Conservation (phyloP, 30 jellyfish, hydroid and myxozoan species). For the Cassiopea xamachana region DNA sequence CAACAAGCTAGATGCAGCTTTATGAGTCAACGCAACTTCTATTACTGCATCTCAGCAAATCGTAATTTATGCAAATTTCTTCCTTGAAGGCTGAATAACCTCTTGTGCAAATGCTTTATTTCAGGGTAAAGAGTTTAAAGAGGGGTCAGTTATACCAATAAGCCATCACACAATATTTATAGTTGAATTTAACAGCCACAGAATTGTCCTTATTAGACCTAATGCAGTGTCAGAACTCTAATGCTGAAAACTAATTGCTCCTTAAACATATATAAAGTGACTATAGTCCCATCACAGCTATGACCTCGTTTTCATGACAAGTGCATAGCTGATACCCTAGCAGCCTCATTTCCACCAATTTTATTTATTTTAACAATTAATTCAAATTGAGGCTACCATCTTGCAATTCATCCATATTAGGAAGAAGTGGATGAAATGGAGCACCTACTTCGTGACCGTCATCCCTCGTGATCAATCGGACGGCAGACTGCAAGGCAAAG, state of each 20-base stretch:
- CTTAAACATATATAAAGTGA: not conserved
- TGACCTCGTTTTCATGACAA: conserved; percentile 78
- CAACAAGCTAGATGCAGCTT: too few relatives aligned
- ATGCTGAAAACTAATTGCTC: not conserved
- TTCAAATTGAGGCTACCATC: conserved; percentile 62
- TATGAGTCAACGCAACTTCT: too few relatives aligned
- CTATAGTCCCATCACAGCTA: not conserved
- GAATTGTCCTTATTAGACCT: too few relatives aligned
- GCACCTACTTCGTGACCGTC: conserved; percentile 83
- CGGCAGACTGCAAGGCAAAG: conserved; percentile 73
- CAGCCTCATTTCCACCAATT: not conserved
- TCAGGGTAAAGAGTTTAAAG: too few relatives aligned
- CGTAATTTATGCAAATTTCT: too few relatives aligned
- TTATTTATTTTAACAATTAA: conserved; percentile 1
- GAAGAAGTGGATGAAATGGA: conserved; percentile 94
- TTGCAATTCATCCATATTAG: conserved; percentile 76
- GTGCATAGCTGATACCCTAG: conserved; percentile 23
- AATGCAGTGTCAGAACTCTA: too few relatives aligned
- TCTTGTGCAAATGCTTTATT: too few relatives aligned
- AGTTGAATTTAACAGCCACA: too few relatives aligned
- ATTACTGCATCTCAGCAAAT: too few relatives aligned
- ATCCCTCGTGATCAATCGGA: conserved; percentile 82
- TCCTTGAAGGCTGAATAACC: too few relatives aligned
- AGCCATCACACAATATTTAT: too few relatives aligned
- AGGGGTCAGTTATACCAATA: too few relatives aligned